Conservation (phyloP, 2,888 invertebrate genomes). For the Sphinx pinastri region DNA sequence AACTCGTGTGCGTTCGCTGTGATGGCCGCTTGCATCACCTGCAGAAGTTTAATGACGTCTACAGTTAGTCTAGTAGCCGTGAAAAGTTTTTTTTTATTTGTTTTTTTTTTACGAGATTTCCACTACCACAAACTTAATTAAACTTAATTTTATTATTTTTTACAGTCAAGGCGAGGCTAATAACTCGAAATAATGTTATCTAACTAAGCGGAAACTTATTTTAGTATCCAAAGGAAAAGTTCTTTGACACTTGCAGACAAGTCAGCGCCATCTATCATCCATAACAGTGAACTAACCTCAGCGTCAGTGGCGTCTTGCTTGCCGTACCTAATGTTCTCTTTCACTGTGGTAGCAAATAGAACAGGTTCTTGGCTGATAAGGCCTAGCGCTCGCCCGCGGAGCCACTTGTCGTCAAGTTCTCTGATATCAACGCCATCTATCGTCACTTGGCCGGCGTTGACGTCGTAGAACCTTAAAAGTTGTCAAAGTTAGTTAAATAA, state of each 20-base stretch:
- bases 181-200: no score
- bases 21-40: constrained; percentile 91
- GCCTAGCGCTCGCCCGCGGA: constrained; percentile 92
- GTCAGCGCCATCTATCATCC: neutral
- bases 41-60: constrained; percentile 7
- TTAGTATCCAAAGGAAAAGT: no score
- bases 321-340: constrained; percentile 98
- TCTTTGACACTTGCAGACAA: no score
- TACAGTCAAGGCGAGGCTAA: no score
- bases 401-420: constrained; percentile 91
- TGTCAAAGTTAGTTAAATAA: no score
- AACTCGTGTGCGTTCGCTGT: constrained; percentile 97
- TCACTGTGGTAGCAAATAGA: constrained; percentile 94
- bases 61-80: neutral
- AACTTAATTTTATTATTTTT: no score
- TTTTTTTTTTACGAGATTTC: no score
- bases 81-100: no score
- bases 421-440: constrained; percentile 90
- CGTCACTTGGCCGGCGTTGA: constrained; percentile 87
- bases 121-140: no score
- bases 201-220: no score
- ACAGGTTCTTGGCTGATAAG: constrained; percentile 97
- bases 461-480: constrained; percentile 90
- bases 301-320: constrained; percentile 86
- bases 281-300: constrained; percentile 77